phyloP scores from a whole-genome alignment of 2,113 vertebrate species.

The Bubo blakistoni region DNA sequence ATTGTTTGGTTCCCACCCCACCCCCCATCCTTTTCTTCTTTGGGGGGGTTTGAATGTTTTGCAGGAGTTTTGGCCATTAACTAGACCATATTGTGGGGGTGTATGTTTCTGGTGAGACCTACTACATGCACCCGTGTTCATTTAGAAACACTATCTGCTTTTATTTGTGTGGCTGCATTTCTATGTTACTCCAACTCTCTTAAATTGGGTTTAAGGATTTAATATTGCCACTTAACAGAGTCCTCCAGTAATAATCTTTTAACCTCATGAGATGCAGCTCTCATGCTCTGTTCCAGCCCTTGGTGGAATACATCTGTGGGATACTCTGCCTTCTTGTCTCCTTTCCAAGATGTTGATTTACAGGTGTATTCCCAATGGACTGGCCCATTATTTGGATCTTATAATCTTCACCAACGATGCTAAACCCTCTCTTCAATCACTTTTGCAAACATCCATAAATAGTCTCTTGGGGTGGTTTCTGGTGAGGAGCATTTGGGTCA shows the following conservation, averaged over 20 bases:
- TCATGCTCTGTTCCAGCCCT: not conserved
- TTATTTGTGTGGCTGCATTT: not conserved
- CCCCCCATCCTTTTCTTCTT: not conserved
- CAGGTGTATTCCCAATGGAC: not conserved
- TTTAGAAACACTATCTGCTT: not conserved
- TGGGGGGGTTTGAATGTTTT: not conserved
- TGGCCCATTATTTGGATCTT: not conserved
- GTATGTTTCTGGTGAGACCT: not conserved
- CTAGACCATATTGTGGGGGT: not conserved
- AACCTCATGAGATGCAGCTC: not conserved
- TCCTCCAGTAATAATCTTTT: not conserved
- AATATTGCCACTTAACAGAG: not conserved
- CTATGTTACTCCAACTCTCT: not conserved
- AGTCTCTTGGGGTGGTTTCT: not conserved
- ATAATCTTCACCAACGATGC: not conserved
- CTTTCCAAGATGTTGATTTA: not conserved
- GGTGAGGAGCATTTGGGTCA: not conserved
- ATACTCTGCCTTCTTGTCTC: not conserved
- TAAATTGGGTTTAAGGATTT: not conserved
- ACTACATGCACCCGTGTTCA: not conserved
- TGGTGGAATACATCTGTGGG: not conserved
- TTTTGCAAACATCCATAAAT: not conserved
- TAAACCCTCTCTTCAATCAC: not conserved
- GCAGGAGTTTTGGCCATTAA: not conserved
- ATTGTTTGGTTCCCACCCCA: not conserved